Conservation (phyloP, 2,888 invertebrate species). For the Tigriopus californicus region DNA sequence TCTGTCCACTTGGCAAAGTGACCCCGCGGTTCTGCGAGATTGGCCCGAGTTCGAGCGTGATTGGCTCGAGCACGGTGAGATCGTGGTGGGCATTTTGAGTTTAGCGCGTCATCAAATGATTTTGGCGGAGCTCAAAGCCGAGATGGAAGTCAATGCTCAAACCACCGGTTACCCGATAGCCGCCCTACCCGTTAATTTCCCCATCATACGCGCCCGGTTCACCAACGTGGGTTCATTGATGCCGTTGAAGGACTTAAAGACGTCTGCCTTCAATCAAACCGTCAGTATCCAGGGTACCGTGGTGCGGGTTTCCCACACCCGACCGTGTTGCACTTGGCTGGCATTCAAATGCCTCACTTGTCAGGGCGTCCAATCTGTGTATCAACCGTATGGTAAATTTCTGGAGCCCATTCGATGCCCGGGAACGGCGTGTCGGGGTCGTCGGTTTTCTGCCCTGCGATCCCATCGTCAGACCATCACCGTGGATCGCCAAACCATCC, state of each 20-base stretch:
- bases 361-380: conserved; percentile 41
- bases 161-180: background rate
- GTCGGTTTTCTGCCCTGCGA: conserved; percentile 28
- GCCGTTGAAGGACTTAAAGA: background rate
- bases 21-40: too few species aligned
- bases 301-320: conserved; percentile 53
- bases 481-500: conserved; percentile 56
- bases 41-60: too few species aligned
- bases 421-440: conserved; percentile 19
- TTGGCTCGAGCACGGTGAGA: too few species aligned
- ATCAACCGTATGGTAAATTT: conserved; percentile 43
- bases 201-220: conserved; percentile 37
- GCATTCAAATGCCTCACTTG: conserved; percentile 57
- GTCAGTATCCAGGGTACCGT: conserved; percentile 67
- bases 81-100: too few species aligned
- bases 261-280: conserved; percentile 41
- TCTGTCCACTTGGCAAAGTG: too few species aligned
- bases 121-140: background rate
- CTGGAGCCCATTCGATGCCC: conserved; percentile 39
- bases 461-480: conserved; percentile 43
- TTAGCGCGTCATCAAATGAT: too few species aligned
- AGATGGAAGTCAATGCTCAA: background rate
- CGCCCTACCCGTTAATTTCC: conserved; percentile 24
- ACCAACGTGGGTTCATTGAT: background rate
- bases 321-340: conserved; percentile 51